A percentile compares a stretch with the other conserved stretches of the same genome.
These are phyloP conservation scores for Xiphorhynchus erythropygius DNA, from an alignment of 2,797 vertebrate genomes.

Conservation along the genomic window DNA sequence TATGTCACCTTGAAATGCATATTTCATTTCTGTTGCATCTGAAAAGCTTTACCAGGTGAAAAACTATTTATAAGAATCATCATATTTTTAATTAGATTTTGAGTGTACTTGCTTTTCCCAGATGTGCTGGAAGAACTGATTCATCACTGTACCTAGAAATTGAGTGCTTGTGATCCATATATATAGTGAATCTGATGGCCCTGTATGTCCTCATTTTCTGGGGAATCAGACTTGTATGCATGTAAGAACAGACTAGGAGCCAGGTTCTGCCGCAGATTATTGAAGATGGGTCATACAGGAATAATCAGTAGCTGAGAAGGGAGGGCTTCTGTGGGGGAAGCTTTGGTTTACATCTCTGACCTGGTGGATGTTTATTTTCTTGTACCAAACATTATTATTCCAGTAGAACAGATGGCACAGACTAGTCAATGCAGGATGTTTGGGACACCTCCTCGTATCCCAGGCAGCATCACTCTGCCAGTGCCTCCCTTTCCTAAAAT, in stretches of 20 bases:
- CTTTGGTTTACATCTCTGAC: not conserved
- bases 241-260: not conserved
- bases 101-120: not conserved
- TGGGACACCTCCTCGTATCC: not conserved
- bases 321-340: not conserved
- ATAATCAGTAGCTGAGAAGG: not conserved
- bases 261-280: not conserved
- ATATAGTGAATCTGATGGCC: not conserved
- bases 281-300: not conserved
- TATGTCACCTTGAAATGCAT: not conserved
- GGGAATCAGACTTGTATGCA: not conserved
- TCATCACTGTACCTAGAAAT: not conserved
- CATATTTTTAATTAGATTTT: not conserved
- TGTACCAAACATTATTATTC: not conserved
- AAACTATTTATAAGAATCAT: not conserved
- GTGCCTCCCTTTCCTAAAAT: not conserved
- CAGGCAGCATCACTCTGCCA: not conserved
- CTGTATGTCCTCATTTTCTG: not conserved
- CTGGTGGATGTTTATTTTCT: not conserved
- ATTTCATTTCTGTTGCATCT: not conserved
- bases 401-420: not conserved
- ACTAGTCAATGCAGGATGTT: not conserved
- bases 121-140: not conserved
- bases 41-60: not conserved
- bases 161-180: not conserved